Evolutionary conservation across 2,797 vertebrate species (phyloP).

Genomic region (Sebastolobus alascanus): DNA sequence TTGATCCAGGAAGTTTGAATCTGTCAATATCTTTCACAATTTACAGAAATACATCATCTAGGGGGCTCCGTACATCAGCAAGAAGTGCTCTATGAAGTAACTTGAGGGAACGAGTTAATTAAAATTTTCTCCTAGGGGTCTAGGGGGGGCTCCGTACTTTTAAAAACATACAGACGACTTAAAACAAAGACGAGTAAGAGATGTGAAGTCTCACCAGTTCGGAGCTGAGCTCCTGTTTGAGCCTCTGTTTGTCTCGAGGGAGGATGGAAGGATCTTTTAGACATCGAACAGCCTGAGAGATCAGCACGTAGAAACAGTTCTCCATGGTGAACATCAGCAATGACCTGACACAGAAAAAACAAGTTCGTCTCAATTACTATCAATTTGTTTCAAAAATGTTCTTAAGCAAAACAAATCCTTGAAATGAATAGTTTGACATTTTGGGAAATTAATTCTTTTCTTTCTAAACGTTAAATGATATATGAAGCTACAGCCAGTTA

Average conservation of each 20-base stretch:
- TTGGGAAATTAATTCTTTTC: no score
- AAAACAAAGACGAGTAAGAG: no score
- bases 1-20: no score
- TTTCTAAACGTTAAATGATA: not conserved
- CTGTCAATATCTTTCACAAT: no score
- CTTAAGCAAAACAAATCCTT: not conserved
- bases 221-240: slow-evolving; percentile 98
- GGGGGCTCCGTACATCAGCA: no score
- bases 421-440: not conserved
- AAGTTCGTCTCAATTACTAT: not conserved
- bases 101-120: no score
- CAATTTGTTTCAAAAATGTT: not conserved
- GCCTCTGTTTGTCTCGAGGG: slow-evolving; percentile 95
- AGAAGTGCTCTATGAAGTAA: no score
- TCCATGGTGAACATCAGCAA: slow-evolving; percentile 98
- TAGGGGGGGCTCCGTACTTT: no score
- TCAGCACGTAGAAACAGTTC: slow-evolving; percentile 98
- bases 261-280: slow-evolving; percentile 91
- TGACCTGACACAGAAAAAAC: slow-evolving; percentile 83
- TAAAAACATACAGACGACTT: no score
- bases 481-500: not conserved
- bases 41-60: no score
- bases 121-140: no score
- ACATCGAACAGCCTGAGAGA: slow-evolving; percentile 95
- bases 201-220: slow-evolving; percentile 89